These are phyloP conservation scores for Hydrochoerus hydrochaeris DNA, from an alignment of 2,113 vertebrate genomes.

Conservation along the genomic window DNA sequence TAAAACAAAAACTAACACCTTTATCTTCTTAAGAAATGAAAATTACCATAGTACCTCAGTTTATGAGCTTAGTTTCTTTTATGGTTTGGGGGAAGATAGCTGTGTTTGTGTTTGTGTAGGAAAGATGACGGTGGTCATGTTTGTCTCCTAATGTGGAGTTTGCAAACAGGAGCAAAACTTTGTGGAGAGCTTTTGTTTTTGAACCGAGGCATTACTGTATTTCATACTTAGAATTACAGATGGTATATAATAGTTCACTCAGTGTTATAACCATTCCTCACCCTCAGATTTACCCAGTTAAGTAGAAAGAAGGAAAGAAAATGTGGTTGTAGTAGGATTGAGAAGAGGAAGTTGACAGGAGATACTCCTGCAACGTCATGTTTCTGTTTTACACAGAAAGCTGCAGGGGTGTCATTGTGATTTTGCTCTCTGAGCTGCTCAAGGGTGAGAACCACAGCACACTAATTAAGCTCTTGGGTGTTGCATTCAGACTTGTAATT, in stretches of 20 bases:
- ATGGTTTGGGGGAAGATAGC: neutral
- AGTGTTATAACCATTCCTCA: neutral
- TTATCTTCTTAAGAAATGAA: neutral
- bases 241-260: neutral
- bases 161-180: neutral
- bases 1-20: neutral
- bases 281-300: neutral
- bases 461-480: neutral
- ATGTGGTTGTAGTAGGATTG: neutral
- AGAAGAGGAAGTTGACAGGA: neutral
- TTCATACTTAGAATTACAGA: neutral
- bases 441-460: neutral
- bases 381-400: neutral
- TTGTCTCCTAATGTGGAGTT: neutral
- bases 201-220: neutral
- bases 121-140: neutral
- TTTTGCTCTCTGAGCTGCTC: neutral
- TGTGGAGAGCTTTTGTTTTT: neutral
- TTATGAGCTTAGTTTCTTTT: neutral
- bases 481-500: neutral
- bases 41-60: neutral
- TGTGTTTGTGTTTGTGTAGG: neutral
- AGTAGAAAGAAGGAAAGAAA: neutral
- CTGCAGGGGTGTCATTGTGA: neutral
- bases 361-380: too few species aligned